Conservation (phyloP, 1,140 invertebrate species). For the Tribolium castaneum region DNA sequence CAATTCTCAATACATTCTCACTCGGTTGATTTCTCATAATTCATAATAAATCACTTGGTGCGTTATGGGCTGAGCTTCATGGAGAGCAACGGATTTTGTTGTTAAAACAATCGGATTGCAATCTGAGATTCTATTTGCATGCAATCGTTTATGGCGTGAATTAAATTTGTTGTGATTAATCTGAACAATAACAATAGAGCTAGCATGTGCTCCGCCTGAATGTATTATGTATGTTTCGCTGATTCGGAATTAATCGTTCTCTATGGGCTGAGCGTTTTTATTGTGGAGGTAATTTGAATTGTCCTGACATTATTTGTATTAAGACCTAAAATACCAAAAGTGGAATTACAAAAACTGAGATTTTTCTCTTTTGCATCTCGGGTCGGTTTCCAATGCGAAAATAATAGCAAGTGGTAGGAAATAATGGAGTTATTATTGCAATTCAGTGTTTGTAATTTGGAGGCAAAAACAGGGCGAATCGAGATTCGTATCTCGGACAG, state of each 20-base stretch:
- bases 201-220: constrained; percentile 35
- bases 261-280: neutral
- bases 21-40: constrained; percentile 28
- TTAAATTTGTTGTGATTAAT: constrained; percentile 42
- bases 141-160: constrained; percentile 38
- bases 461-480: neutral
- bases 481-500: constrained; percentile 16
- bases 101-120: constrained; percentile 34
- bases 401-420: neutral
- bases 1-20: constrained; percentile 28
- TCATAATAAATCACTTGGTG: constrained; percentile 26
- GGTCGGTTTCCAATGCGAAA: neutral
- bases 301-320: neutral
- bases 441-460: constrained; percentile 10
- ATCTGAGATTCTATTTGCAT: constrained; percentile 35
- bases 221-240: constrained; percentile 38
- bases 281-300: neutral
- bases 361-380: neutral
- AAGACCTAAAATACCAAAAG: too few relatives aligned
- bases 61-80: neutral
- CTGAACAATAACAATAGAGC: constrained; percentile 35
- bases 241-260: constrained; percentile 35
- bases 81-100: constrained; percentile 6
- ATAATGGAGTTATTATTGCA: constrained; percentile 2
- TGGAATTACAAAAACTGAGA: too few relatives aligned